A percentile compares a stretch with the other conserved stretches of the same genome.
Evolutionary conservation across 2,888 invertebrate species (phyloP).

Genomic region (Hypena proboscidalis): DNA sequence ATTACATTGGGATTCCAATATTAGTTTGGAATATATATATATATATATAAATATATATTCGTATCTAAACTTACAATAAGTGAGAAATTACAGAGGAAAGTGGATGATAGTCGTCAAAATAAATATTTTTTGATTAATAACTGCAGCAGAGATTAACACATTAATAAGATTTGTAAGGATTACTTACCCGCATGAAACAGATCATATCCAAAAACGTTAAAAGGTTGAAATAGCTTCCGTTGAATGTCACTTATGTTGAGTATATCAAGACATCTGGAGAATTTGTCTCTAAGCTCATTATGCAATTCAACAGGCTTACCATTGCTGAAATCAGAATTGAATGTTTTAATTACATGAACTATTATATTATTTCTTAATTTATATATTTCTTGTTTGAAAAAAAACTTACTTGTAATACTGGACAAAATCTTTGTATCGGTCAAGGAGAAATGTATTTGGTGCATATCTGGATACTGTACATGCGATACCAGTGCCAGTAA

Average conservation of each 20-base stretch:
- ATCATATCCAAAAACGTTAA: conserved; percentile 90
- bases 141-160: too few species aligned
- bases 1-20: too few species aligned
- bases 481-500: conserved; percentile 74
- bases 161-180: background rate
- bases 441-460: conserved; percentile 87
- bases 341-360: too few species aligned
- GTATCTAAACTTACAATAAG: too few species aligned
- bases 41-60: too few species aligned
- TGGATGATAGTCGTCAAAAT: too few species aligned
- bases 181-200: conserved; percentile 88
- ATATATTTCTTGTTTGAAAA: background rate
- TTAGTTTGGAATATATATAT: too few species aligned
- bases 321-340: conserved; percentile 83
- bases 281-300: conserved; percentile 74
- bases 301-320: conserved; percentile 85
- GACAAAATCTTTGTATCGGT: conserved; percentile 86
- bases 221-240: conserved; percentile 85
- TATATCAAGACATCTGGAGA: conserved; percentile 85
- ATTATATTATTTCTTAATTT: too few species aligned
- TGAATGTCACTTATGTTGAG: conserved; percentile 82
- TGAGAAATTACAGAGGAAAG: too few species aligned
- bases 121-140: too few species aligned
- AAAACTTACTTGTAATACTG: conserved; percentile 85
- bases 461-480: conserved; percentile 82